phyloP scores from a whole-genome alignment of 2,888 invertebrate genomes.

The Drosophila yooni region DNA sequence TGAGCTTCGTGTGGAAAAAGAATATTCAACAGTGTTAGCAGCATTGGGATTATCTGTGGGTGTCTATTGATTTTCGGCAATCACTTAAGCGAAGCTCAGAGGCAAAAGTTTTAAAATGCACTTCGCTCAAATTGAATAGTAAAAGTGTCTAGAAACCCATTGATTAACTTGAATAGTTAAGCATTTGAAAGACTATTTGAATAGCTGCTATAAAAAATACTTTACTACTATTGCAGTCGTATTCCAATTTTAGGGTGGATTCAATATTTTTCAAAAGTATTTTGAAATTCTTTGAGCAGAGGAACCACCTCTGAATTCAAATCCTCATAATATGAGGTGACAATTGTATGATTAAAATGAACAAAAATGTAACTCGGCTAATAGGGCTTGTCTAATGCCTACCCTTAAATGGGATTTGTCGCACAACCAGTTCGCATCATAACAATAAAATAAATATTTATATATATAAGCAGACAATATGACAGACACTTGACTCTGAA shows the following conservation, averaged over 20 bases:
- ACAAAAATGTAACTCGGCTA: background rate
- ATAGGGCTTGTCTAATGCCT: background rate
- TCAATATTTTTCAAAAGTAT: background rate
- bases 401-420: background rate
- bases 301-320: background rate
- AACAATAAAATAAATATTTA: slow-evolving; percentile 4
- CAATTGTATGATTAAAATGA: background rate
- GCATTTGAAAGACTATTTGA: background rate
- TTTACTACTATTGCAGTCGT: background rate
- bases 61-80: slow-evolving; percentile 19
- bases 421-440: background rate
- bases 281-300: background rate
- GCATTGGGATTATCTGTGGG: slow-evolving; percentile 16
- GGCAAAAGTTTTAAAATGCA: background rate
- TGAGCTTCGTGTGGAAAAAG: slow-evolving; percentile 35
- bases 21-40: slow-evolving; percentile 27
- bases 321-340: background rate
- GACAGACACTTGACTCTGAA: slow-evolving; percentile 12
- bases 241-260: background rate
- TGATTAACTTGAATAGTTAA: slow-evolving; percentile 4
- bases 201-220: background rate
- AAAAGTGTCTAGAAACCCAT: background rate
- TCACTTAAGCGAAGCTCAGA: background rate
- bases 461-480: background rate
- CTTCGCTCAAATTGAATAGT: background rate